Conservation (phyloP, 1,140 invertebrate genomes). For the Venturia canescens region DNA sequence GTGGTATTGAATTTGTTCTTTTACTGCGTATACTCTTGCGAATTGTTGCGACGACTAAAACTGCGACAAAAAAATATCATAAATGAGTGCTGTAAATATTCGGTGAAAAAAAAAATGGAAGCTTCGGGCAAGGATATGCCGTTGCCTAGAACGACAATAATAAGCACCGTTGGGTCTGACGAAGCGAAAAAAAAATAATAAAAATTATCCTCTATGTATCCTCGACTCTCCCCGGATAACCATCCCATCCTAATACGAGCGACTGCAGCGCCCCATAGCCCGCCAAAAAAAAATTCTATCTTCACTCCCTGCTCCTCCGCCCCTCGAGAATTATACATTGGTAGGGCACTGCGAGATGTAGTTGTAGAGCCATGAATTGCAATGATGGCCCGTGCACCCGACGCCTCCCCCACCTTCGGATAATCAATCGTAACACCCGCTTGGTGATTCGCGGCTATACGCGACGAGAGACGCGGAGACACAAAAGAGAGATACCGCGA, state of each 20-base stretch:
- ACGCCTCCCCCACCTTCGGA: constrained; percentile 67
- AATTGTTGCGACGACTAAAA: too few relatives aligned
- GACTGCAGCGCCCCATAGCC: constrained; percentile 71
- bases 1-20: too few relatives aligned
- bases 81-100: not conserved
- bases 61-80: too few relatives aligned
- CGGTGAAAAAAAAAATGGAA: not conserved
- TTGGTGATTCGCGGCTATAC: constrained; percentile 66
- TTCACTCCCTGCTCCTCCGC: constrained; percentile 53
- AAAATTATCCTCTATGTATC: too few relatives aligned
- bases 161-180: not conserved
- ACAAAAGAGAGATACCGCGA: constrained; percentile 46
- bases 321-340: constrained; percentile 68
- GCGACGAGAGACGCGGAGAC: constrained; percentile 56
- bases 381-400: constrained; percentile 57
- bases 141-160: not conserved
- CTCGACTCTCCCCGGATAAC: not conserved
- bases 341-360: constrained; percentile 67
- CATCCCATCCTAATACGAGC: constrained; percentile 51
- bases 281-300: constrained; percentile 73
- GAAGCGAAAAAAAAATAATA: constrained; percentile 26
- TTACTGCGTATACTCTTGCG: too few relatives aligned
- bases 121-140: not conserved
- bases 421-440: constrained; percentile 77
- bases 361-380: constrained; percentile 63